phyloP scores from a whole-genome alignment of 2,797 vertebrate species.

The Pteronotus mesoamericanus region DNA sequence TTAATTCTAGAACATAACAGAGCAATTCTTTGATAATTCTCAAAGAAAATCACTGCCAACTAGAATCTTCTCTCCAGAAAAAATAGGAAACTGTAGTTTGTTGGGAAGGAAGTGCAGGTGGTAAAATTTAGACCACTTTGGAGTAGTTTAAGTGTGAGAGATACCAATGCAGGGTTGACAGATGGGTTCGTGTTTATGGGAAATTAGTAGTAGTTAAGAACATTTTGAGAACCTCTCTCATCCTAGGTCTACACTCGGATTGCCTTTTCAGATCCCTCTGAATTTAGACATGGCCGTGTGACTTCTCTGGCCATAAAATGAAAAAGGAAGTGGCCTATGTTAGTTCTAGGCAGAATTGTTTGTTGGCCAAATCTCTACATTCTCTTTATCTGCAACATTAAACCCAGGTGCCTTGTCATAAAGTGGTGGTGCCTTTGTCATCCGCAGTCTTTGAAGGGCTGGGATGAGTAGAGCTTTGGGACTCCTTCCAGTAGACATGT shows the following conservation, averaged over 20 bases:
- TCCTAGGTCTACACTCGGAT: background rate
- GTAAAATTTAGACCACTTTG: background rate
- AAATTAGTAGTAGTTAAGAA: background rate
- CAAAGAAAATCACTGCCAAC: background rate
- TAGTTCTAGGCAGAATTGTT: background rate
- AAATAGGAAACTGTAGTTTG: background rate
- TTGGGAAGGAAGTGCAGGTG: background rate
- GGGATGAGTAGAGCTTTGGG: background rate
- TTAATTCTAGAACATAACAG: background rate
- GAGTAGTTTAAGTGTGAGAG: background rate
- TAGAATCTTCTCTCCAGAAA: background rate
- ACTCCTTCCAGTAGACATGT: fast-evolving
- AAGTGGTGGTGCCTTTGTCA: background rate
- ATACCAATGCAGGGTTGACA: fast-evolving
- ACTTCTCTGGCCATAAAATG: background rate
- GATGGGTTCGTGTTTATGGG: background rate
- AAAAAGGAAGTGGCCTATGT: background rate
- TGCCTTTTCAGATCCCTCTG: background rate
- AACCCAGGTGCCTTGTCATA: background rate
- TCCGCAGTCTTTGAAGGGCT: background rate
- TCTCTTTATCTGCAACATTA: background rate
- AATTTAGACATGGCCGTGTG: background rate
- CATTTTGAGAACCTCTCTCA: background rate
- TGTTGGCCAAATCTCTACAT: background rate
- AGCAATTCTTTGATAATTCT: background rate